Evolutionary conservation across 2,888 invertebrate genomes (phyloP), one percentile per base, ranked within the genome.

Genomic region (Blastobasis adustella): DNA sequence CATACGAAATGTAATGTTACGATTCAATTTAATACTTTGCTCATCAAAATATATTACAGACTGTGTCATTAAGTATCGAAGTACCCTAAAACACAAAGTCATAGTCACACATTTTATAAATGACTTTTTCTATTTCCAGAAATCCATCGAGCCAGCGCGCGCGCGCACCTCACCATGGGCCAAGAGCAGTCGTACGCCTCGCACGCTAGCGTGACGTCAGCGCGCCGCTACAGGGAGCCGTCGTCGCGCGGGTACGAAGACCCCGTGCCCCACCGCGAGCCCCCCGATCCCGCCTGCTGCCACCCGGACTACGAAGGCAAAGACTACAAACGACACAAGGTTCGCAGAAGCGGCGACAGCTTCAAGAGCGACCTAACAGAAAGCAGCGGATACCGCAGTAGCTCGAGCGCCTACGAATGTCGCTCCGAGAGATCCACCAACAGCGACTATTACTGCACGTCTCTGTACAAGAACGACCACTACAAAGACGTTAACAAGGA

Each of bases 401-500:
- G 87, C 8, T 88, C 87, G 4, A 88, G 88, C 66, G 73, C 78
- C 46, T 86, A 77, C 67, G 88, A 87, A 63, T 79, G 78, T 61
- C 77, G 73, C 55, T 84, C 84, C 36, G 81, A 82, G 56, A 72
- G 79, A 61, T 88, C 85, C 8, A 76, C 77, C 6, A 80, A 73
- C 55, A 79, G 79, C 65, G 84, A 85, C 56, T 86, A 86, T 59
- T 84, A 82, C 61, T 79, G 81, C 69, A 76, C 80, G n/a, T 83
- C 86, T 5, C 62, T 89, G 46, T 89, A 89, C 71, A 89, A 88
- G 65, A 86, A 89, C 82, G 82, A 83, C 58, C 84, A 89, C 62
- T 89, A 89, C 67, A 84, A 78, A 68, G 83, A 87, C 60, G 67
- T 78, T 51, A 89, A 81, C 59, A 89, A 85, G 56, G 87, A 89